Percentiles rank a stretch among this genome's conserved stretches.
phyloP scores from a whole-genome alignment of 2,113 vertebrate genomes.

The Thunnus thynnus region DNA sequence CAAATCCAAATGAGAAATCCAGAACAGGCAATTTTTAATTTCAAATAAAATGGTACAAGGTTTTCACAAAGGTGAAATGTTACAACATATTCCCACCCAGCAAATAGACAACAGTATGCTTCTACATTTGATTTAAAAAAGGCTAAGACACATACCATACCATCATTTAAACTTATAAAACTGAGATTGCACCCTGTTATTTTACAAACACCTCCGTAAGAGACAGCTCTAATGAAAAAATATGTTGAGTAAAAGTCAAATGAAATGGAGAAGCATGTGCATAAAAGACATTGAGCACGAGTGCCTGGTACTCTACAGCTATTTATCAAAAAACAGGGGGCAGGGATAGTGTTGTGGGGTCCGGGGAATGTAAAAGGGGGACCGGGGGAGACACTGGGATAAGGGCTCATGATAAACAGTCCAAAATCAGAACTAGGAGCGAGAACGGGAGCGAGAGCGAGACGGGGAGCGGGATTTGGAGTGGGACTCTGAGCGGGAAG shows the following conservation, averaged over 20 bases:
- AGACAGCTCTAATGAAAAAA: conserved; percentile 61
- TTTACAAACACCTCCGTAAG: conserved; percentile 58
- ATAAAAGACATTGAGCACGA: conserved; percentile 54
- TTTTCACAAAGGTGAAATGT: conserved; percentile 55
- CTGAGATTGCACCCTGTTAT: conserved; percentile 60
- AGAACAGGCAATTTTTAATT: conserved; percentile 69
- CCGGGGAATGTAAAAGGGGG: conserved; percentile 63
- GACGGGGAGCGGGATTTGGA: conserved; percentile 72
- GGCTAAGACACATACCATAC: conserved; percentile 59
- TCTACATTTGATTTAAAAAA: conserved; percentile 70
- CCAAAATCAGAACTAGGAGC: conserved; percentile 66
- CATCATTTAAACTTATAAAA: conserved; percentile 74
- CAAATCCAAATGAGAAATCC: conserved; percentile 14
- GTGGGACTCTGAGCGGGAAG: conserved; percentile 70
- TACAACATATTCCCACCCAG: conserved; percentile 27
- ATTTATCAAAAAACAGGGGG: conserved; percentile 74
- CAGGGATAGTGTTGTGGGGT: conserved; percentile 8
- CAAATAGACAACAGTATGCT: conserved; percentile 50
- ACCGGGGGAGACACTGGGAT: not conserved
- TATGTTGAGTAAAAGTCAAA: conserved; percentile 52
- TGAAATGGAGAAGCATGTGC: conserved; percentile 57
- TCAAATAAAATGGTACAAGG: conserved; percentile 73
- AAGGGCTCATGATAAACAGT: conserved; percentile 52
- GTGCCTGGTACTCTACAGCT: conserved; percentile 65
- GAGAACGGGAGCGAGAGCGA: conserved; percentile 73